phyloP scores from a whole-genome alignment of 1,140 invertebrate species.

The Xylocopa sonorina region DNA sequence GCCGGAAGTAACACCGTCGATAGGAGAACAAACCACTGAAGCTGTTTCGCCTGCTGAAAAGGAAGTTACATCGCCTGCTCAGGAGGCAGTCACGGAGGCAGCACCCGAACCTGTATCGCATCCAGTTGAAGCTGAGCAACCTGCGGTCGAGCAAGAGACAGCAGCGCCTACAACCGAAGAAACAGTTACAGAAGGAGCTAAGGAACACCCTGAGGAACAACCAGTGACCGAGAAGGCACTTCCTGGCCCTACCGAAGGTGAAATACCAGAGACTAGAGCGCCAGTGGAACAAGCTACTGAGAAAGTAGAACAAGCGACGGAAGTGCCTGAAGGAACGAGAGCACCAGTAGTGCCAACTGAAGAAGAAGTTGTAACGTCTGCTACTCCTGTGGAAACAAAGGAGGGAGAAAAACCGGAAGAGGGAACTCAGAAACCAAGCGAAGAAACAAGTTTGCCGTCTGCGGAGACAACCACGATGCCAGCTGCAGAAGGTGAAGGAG shows the following conservation, averaged over 20 bases:
- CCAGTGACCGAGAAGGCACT: neutral
- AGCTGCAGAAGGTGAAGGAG: conserved; percentile 39
- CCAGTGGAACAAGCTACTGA: conserved; percentile 7
- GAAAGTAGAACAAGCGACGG: conserved; percentile 24
- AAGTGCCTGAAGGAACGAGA: conserved; percentile 27
- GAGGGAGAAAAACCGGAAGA: conserved; percentile 56
- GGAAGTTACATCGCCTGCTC: conserved; percentile 9
- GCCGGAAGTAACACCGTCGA: neutral
- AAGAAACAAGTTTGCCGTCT: conserved; percentile 41
- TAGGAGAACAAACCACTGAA: conserved; percentile 1
- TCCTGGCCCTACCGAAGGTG: neutral
- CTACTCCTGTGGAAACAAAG: neutral
- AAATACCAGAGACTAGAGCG: conserved; percentile 14
- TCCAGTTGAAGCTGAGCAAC: conserved; percentile 27
- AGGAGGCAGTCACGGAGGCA: conserved; percentile 8
- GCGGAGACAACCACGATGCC: conserved; percentile 35
- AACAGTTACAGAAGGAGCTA: neutral
- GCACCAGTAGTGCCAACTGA: conserved; percentile 16
- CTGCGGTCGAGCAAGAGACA: neutral
- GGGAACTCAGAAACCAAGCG: conserved; percentile 44
- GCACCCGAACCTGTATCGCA: neutral
- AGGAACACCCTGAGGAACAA: conserved; percentile 21
- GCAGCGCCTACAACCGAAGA: neutral
- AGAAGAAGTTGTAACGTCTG: conserved; percentile 22
- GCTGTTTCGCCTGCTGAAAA: neutral